Conservation (phyloP, 2,797 vertebrate species). For the Lagocephalus sceleratus region DNA sequence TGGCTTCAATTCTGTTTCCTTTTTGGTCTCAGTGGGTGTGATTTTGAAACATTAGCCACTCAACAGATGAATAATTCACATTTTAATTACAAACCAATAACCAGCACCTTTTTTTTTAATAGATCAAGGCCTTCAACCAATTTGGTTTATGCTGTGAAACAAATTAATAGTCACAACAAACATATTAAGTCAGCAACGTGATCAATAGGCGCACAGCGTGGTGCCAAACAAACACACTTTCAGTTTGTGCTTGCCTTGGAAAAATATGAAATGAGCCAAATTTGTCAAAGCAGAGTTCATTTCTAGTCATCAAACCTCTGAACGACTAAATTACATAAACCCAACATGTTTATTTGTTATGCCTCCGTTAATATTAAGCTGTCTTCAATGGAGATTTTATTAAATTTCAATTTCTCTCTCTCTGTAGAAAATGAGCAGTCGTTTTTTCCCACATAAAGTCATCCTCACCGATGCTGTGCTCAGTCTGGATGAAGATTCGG, state of each 20-base stretch:
- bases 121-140: constrained; percentile 33
- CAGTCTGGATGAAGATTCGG: constrained; percentile 82
- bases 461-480: constrained; percentile 78
- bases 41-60: background rate
- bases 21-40: background rate
- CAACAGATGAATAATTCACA: constrained; percentile 64
- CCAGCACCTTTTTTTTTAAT: constrained; percentile 56
- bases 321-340: no score
- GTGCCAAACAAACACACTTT: constrained; percentile 23
- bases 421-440: constrained; percentile 78
- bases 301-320: background rate
- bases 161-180: constrained; percentile 45
- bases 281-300: background rate
- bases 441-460: constrained; percentile 74
- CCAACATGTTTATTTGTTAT: background rate
- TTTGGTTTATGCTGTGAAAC: constrained; percentile 30
- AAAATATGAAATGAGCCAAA: no score
- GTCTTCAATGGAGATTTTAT: no score
- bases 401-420: background rate
- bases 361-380: no score
- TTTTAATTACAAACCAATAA: constrained; percentile 66
- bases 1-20: background rate
- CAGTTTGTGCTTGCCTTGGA: constrained; percentile 1
- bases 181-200: constrained; percentile 26
- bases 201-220: constrained; percentile 30